A percentile compares a stretch with the other conserved stretches of the same genome.
These are phyloP conservation scores for Polietes domitor DNA, from an alignment of 2,888 invertebrate species.

Conservation along the genomic window DNA sequence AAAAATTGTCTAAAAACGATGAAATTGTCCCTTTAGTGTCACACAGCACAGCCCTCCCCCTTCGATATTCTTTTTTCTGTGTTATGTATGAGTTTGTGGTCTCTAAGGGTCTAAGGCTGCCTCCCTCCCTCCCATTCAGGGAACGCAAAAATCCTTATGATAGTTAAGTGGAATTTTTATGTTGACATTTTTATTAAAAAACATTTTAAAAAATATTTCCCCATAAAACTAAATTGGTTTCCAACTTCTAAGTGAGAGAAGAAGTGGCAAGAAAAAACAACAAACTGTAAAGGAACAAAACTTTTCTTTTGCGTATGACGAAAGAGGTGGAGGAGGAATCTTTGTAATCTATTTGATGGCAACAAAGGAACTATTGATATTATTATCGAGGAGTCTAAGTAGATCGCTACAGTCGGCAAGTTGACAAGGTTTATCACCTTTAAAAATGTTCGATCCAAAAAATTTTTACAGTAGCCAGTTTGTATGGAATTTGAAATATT, in stretches of 20 bases:
- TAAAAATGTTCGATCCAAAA: too few species aligned
- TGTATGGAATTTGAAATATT: too few species aligned
- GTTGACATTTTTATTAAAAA: constrained; percentile 66
- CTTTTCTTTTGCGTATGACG: background rate
- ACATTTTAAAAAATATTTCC: constrained; percentile 55
- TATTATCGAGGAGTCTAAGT: constrained; percentile 1
- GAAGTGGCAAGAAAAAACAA: background rate
- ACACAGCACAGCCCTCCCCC: background rate
- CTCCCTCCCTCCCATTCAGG: background rate
- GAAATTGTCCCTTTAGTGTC: constrained; percentile 59
- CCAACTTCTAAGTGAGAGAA: constrained; percentile 33
- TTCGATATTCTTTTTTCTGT: background rate
- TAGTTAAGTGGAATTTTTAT: constrained; percentile 62
- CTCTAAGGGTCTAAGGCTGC: constrained; percentile 35
- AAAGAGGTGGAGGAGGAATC: constrained; percentile 8
- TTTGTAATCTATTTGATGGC: constrained; percentile 21
- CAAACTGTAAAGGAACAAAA: background rate
- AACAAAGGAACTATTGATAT: background rate
- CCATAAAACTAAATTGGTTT: constrained; percentile 65
- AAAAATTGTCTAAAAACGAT: constrained; percentile 37
- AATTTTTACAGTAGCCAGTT: too few species aligned
- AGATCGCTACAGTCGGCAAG: background rate
- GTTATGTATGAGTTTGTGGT: constrained; percentile 10
- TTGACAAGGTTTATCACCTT: too few species aligned
- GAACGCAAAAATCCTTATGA: constrained; percentile 35